Base-by-base conservation (phyloP, 2,888 invertebrate species). In the Hirtodrosophila cameraria region DNA sequence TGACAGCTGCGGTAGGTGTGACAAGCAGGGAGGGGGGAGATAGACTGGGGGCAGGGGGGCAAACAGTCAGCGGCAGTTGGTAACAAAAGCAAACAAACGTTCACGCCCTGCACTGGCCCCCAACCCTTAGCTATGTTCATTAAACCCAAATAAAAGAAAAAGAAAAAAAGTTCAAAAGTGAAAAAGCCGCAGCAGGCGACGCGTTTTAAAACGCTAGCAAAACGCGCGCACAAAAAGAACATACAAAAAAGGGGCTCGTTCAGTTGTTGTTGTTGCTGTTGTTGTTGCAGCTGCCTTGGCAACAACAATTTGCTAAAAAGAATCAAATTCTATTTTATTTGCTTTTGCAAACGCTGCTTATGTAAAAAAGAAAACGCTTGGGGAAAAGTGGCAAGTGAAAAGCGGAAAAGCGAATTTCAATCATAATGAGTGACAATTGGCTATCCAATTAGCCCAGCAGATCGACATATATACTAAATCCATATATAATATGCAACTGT, bases 141-240 rank as follows among this genome's bases (percentile, higher is more conserved):
- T 55, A 49, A 25, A 42, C 6, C 9, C 9, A 57, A 58, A n/a
- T n/a, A n/a, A n/a, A n/a, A n/a, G n/a, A 42, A 41, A 12, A 41
- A 38, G 48, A 60, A 8, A 25, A 39, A 61, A 70, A 78, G 86
- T 79, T 79, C 83, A 83, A 86, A 86, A 64, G 72, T 66, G 45
- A 61, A 79, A 80, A 86, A 50, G 80, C 83, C 79, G 79, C 79
- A 20, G 27, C 8, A 18, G 3, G 28, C 39, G 28, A 35, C 13
- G 71, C 75, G 75, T 49, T 54, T 75, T 7, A 58, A 69, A 23
- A 8, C 75, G 75, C 70, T 16, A 35, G 31, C 30, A 38, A 80
- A 71, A 74, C 60, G 66, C 78, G 45, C 62, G 16, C 64, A 30
- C 11, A 20, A 52, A 64, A 57, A 23, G 4, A 28, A 35, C 48